These are phyloP conservation scores for Tachycineta bicolor DNA, from an alignment of 2,113 vertebrate genomes.

Conservation along the genomic window DNA sequence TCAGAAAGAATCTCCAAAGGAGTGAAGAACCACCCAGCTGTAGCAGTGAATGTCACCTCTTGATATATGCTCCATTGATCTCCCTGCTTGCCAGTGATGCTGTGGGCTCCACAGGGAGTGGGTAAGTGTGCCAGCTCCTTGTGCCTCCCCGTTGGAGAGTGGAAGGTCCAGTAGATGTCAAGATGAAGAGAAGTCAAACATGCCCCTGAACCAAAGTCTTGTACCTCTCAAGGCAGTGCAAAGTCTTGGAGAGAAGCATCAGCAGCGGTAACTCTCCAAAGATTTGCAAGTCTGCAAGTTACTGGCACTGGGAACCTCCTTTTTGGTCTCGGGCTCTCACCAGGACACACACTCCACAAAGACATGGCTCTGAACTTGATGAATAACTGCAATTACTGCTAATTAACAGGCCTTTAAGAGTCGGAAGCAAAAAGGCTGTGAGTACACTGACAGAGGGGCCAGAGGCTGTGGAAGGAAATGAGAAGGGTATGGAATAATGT, in stretches of 20 bases:
- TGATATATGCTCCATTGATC: neutral
- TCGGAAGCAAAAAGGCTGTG: neutral
- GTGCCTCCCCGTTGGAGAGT: neutral
- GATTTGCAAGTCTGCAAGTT: neutral
- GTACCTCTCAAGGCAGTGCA: neutral
- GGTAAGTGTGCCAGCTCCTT: neutral
- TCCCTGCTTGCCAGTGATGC: neutral
- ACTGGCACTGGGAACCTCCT: accelerated
- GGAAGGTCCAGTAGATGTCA: neutral
- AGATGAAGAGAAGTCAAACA: neutral
- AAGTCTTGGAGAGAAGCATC: neutral
- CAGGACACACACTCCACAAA: neutral
- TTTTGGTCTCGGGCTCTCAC: neutral
- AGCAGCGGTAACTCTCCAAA: neutral
- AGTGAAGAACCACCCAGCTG: neutral
- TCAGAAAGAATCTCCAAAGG: neutral
- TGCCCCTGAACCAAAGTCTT: neutral
- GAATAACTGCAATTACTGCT: neutral
- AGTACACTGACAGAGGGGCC: neutral
- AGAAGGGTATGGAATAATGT: neutral
- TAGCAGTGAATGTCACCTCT: neutral
- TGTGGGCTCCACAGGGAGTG: neutral
- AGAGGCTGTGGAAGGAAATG: neutral
- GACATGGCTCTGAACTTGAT: neutral
- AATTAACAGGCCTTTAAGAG: neutral